Conservation (phyloP, 1,140 invertebrate species). For the Lordiphosa collinella region DNA sequence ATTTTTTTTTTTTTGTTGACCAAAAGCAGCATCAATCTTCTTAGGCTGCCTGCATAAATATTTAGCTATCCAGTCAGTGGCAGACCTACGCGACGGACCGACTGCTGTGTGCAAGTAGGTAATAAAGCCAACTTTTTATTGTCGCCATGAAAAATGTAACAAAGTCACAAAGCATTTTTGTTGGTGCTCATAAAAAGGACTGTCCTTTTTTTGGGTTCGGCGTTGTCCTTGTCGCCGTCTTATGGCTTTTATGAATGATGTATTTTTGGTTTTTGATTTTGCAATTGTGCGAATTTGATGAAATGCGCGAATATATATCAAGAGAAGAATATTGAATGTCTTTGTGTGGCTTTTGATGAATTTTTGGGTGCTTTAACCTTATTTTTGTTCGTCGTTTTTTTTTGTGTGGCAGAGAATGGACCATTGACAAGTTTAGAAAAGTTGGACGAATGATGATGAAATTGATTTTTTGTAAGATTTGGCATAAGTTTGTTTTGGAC, state of each 20-base stretch:
- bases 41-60: conserved; percentile 63
- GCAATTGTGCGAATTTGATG: conserved; percentile 54
- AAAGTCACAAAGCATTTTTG: conserved; percentile 73
- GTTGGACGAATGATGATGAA: background rate
- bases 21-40: conserved; percentile 66
- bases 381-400: conserved; percentile 19
- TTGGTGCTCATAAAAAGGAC: conserved; percentile 58
- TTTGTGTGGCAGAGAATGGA: conserved; percentile 15
- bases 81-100: background rate
- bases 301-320: conserved; percentile 45
- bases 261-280: conserved; percentile 63
- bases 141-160: conserved; percentile 72
- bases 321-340: conserved; percentile 20
- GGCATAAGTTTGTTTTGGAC: conserved; percentile 19
- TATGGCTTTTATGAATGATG: conserved; percentile 69
- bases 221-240: conserved; percentile 26
- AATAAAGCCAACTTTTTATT: conserved; percentile 72
- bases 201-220: conserved; percentile 31
- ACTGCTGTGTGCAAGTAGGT: conserved; percentile 66
- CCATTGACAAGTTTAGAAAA: conserved; percentile 8
- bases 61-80: conserved; percentile 47
- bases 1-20: conserved; percentile 16
- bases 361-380: conserved; percentile 49
- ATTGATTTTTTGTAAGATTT: background rate
- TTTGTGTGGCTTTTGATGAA: conserved; percentile 17